Conservation (phyloP, 2,888 invertebrate genomes). For the Caenorhabditis macrosperma region DNA sequence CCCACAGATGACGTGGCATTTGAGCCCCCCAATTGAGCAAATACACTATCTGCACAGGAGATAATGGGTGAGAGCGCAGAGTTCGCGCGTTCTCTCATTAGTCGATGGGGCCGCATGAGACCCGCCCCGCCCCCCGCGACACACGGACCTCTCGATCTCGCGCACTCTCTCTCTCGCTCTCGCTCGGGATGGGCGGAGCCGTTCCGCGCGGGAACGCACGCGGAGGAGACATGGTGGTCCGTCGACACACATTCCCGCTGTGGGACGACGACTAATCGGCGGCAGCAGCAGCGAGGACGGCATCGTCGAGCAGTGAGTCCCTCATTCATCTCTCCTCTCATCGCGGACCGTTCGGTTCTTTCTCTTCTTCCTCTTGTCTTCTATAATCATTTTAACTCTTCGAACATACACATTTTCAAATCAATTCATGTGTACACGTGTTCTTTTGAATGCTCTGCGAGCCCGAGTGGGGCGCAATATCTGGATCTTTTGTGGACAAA, state of each 20-base stretch:
- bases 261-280: not conserved
- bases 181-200: not conserved
- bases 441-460: no score
- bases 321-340: not conserved
- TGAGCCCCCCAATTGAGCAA: not conserved
- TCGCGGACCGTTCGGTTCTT: not conserved
- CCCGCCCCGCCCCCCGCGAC: no score
- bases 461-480: no score
- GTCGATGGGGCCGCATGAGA: no score
- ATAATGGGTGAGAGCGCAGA: not conserved
- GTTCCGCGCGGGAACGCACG: not conserved
- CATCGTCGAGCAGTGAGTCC: conserved; percentile 7
- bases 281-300: not conserved
- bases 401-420: no score
- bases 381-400: not conserved
- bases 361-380: not conserved
- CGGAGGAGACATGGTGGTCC: not conserved
- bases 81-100: no score
- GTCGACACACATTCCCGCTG: not conserved
- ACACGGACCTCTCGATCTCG: not conserved
- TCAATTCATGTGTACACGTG: no score
- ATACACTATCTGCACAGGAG: not conserved
- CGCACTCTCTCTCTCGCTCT: not conserved
- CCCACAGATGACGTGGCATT: not conserved
- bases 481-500: no score